A percentile compares a stretch with the other conserved stretches of the same genome.
Evolutionary conservation across 2,888 invertebrate species (phyloP).

Genomic region (Archaeoteleia sp.): DNA sequence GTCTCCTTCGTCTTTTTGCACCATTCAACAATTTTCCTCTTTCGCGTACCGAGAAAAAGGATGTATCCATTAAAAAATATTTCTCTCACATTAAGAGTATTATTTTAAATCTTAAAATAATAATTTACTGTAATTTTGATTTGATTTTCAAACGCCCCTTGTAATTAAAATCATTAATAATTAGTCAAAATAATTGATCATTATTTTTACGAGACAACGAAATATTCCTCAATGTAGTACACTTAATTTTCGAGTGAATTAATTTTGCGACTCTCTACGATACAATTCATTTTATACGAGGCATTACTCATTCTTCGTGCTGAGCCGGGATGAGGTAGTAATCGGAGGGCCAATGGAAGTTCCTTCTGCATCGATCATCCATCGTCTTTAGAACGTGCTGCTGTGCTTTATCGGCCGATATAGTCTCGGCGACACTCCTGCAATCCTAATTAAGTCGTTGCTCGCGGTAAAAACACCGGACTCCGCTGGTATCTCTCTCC

Average conservation of each 20-base stretch:
- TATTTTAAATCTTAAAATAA: too few species aligned
- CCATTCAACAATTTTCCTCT: slow-evolving; percentile 26
- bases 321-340: slow-evolving; percentile 26
- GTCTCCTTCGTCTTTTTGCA: slow-evolving; percentile 24
- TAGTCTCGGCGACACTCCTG: slow-evolving; percentile 40
- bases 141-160: too few species aligned
- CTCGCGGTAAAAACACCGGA: slow-evolving; percentile 36
- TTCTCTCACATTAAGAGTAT: too few species aligned
- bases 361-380: slow-evolving; percentile 38
- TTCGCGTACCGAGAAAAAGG: too few species aligned
- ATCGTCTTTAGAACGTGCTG: slow-evolving; percentile 24
- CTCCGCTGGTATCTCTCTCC: slow-evolving; percentile 30
- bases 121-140: too few species aligned
- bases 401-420: slow-evolving; percentile 48
- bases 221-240: too few species aligned
- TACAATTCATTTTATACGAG: not conserved
- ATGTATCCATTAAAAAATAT: too few species aligned
- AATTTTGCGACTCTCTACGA: too few species aligned
- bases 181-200: too few species aligned
- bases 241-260: too few species aligned
- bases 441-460: slow-evolving; percentile 52
- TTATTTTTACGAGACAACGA: too few species aligned
- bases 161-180: too few species aligned
- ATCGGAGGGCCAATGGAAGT: not conserved
- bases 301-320: not conserved